Base-by-base conservation (phyloP, 2,888 invertebrate species). In the Hylaea fasciaria region DNA sequence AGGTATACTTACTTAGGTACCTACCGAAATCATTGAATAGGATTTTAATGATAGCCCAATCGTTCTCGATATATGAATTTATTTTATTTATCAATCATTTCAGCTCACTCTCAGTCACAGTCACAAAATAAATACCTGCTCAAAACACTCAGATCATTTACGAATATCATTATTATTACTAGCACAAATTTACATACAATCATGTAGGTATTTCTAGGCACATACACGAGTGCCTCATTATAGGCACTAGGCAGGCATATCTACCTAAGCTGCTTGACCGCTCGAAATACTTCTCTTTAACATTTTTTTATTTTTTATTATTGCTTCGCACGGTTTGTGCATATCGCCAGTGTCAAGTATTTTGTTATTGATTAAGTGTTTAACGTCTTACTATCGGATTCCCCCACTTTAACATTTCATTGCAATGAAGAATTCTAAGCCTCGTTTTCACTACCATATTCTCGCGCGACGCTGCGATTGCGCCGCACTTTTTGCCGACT, bases 131-230 rank as follows among this genome's bases (percentile, higher is more conserved):
- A 83, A 82, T 85, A 74, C 73, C 74, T 70, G 69, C 70, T 64
- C 64, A 70, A 64, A 73, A 73, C 80, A 80, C 71, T 83, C 83
- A 83, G 83, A 83, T 83, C 82, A 77, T 80, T 79, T 71, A 72
- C 69, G 62, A 76, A 77, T 71, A 74, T 72, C 66, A 60, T 69
- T 68, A 60, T 69, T 68, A 73, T 71, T 68, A 72, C 65, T 73
- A 74, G 68, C 64, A 71, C 53, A 71, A 67, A 64, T 69, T 69
- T 65, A 68, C 41, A 45, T 57, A 22, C 37, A 50, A 72, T 45
- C 2, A 17, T n/a, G n/a, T n/a, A n/a, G n/a, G n/a, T n/a, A n/a
- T n/a, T n/a, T n/a, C n/a, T n/a, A n/a, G n/a, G n/a, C n/a, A n/a
- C n/a, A n/a, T n/a, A n/a, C n/a, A n/a, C n/a, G n/a, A n/a, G n/a